Base-by-base conservation (phyloP, 2,888 invertebrate species). In the Aleiodes leptofemur region DNA sequence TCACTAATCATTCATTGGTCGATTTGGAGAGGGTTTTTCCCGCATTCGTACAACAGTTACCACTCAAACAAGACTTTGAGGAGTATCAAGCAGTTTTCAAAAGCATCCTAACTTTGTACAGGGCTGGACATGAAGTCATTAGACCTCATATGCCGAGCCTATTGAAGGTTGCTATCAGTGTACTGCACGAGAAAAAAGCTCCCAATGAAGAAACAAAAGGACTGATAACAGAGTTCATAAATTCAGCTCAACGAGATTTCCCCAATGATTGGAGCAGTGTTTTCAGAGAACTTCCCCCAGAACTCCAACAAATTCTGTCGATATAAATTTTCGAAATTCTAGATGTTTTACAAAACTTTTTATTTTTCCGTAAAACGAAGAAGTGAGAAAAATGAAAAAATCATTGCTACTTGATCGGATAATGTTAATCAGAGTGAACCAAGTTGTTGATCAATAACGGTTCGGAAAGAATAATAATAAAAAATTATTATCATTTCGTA, bases 1-100 rank as follows among this genome's bases (percentile, higher is more conserved):
- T 93, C 51, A 91, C 92, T 2, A 94, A 95, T 88, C 89, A 91
- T 57, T 88, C 88, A 73, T 91, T 91, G 79, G 90, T 96, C 76
- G 95, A 95, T 23, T 86, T 96, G 74, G 92, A 92, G n/a, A 93
- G 94, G 88, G 92, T 95, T 5, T 91, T 95, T 78, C 94, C 95
- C 0, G 94, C 93, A 8, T 92, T 95, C 74, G 88, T 96, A 3
- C 91, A 92, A 82, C 92, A 93, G 86, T 89, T 96, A 74, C 96
- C 96, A 0, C 87, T 96, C 68, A 92, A 93, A 77, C 93, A 94
- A 86, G 96, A 96, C 87, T 92, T 92, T 81, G 93, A 93, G 80
- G 96, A 96, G 86, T 94, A 95, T 83, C 91, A 92, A 70, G 92
- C 94, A 7, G 92, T 96, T 9, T 93, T 94, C 78, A 92, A 92